These are phyloP conservation scores for Dolichotis patagonum DNA, from an alignment of 2,113 vertebrate species.

Conservation along the genomic window DNA sequence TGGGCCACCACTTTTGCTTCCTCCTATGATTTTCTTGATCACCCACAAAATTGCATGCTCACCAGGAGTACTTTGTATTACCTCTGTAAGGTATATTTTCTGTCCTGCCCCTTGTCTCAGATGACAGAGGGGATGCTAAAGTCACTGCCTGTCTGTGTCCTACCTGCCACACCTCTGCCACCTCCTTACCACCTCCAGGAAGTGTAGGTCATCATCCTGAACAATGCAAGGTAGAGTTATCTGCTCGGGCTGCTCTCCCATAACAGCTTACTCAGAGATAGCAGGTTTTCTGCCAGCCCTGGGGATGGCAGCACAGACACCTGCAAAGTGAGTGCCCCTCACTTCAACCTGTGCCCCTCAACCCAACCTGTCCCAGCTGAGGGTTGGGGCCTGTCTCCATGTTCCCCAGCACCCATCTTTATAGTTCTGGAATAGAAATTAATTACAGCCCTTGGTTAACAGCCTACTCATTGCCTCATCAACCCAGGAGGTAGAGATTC, in stretches of 20 bases:
- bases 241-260: background rate
- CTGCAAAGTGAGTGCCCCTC: slow-evolving; percentile 45
- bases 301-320: slow-evolving; percentile 32
- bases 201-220: slow-evolving; percentile 31
- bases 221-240: background rate
- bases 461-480: background rate
- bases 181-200: slow-evolving; percentile 51
- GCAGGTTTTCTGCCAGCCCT: slow-evolving; percentile 61
- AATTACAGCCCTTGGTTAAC: background rate
- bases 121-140: background rate
- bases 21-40: background rate
- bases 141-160: background rate
- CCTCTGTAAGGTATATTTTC: background rate
- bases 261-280: background rate
- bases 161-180: background rate
- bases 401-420: background rate
- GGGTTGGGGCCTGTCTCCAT: background rate
- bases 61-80: background rate
- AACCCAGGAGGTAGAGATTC: background rate
- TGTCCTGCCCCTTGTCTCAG: background rate
- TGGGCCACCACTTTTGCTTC: background rate
- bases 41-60: background rate
- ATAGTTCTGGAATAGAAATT: background rate
- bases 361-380: background rate
- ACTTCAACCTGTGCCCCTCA: background rate